Evolutionary conservation across 2,113 vertebrate species (phyloP).

Genomic region (Heterotilapia buettikoferi): DNA sequence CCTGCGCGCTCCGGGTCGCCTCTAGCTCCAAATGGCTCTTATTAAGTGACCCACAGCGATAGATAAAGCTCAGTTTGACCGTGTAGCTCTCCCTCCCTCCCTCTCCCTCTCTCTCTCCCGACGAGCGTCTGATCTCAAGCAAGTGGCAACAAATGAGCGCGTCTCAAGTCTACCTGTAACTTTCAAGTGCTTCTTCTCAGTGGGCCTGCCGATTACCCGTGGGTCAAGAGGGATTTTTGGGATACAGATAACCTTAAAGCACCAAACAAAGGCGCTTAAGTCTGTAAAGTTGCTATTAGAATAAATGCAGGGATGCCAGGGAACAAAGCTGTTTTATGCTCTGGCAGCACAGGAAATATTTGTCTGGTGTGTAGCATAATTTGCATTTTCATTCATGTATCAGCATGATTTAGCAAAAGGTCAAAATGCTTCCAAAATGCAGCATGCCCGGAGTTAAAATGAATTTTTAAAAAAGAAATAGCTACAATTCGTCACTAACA

Average conservation of each 20-base stretch:
- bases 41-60: slow-evolving; percentile 47
- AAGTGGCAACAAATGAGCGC: slow-evolving; percentile 55
- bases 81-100: slow-evolving; percentile 26
- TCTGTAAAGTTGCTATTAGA: not conserved
- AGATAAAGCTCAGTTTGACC: slow-evolving; percentile 54
- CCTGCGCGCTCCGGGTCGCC: slow-evolving; percentile 18
- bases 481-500: not conserved
- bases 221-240: not conserved
- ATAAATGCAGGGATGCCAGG: not conserved
- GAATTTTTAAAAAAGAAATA: not conserved
- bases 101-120: not conserved
- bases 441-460: not conserved
- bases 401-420: not conserved
- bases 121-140: slow-evolving; percentile 41
- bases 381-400: not conserved
- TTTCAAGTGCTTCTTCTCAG: slow-evolving; percentile 12
- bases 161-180: slow-evolving; percentile 41
- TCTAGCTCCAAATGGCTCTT: slow-evolving; percentile 41
- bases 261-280: not conserved
- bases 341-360: not conserved
- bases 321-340: not conserved
- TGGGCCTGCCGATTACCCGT: not conserved
- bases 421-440: not conserved
- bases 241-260: not conserved
- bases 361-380: not conserved